phyloP scores from a whole-genome alignment of 2,113 vertebrate genomes.

The Delphinus delphis region DNA sequence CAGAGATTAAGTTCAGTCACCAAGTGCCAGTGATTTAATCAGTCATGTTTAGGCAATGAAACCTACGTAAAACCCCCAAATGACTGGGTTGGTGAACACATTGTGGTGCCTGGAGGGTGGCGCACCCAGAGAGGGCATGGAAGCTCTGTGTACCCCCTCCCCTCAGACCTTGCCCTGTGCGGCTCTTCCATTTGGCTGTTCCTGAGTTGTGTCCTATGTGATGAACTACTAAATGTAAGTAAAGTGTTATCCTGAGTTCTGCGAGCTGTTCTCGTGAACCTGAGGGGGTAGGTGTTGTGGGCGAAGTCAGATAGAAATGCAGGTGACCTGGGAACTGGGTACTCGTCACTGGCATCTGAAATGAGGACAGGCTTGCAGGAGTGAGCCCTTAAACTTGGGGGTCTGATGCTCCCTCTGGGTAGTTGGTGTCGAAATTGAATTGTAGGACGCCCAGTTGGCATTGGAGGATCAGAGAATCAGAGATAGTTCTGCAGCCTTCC shows the following conservation, averaged over 20 bases:
- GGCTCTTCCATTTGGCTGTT: background rate
- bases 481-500: too few species aligned
- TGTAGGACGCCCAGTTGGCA: background rate
- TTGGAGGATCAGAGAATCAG: background rate
- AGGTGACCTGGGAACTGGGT: background rate
- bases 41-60: background rate
- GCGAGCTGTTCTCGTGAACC: background rate
- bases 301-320: background rate
- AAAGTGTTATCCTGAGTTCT: background rate
- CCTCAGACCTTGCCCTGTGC: background rate
- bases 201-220: background rate
- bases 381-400: background rate
- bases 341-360: background rate
- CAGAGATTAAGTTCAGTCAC: background rate
- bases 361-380: background rate
- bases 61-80: background rate
- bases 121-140: accelerated
- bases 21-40: background rate
- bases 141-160: background rate
- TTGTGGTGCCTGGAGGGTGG: too few species aligned
- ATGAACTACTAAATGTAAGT: background rate
- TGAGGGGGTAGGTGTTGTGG: background rate
- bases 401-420: background rate
- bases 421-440: background rate
- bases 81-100: background rate